phyloP scores from a whole-genome alignment of 1,140 invertebrate species.

The Araneus ventricosus region DNA sequence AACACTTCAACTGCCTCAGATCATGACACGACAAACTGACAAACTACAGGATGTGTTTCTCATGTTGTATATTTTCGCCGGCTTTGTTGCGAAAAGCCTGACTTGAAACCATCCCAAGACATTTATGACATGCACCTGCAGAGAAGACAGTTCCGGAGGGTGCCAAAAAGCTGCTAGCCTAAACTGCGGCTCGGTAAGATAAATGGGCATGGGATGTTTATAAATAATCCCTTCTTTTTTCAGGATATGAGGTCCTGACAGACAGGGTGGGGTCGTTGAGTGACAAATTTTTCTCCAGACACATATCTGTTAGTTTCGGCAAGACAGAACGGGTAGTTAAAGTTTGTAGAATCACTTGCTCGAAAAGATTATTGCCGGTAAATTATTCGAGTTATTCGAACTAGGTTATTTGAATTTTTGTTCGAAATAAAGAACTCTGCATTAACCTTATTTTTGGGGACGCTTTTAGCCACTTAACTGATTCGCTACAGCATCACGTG shows the following conservation, averaged over 20 bases:
- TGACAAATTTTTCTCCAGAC: background rate
- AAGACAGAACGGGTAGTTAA: background rate
- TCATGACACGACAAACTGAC: background rate
- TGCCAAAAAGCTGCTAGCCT: background rate
- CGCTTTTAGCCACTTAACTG: no score
- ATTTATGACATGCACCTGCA: conserved; percentile 5
- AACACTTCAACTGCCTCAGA: background rate
- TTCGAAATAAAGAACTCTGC: no score
- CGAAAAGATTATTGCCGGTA: no score
- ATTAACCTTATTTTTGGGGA: no score
- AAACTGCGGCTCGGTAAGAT: background rate
- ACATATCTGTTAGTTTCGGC: background rate
- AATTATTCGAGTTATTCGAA: no score
- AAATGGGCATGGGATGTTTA: background rate
- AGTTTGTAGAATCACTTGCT: no score
- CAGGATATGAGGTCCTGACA: background rate
- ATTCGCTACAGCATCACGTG: no score
- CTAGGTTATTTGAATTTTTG: no score
- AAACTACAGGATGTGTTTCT: background rate
- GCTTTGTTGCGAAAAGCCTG: background rate
- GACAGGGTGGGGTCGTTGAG: conserved; percentile 35
- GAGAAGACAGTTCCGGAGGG: background rate
- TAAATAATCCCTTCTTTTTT: background rate
- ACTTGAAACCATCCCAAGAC: conserved; percentile 8
- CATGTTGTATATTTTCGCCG: background rate